Evolutionary conservation across 2,113 vertebrate genomes (phyloP), one percentile per base, ranked within the genome.

Genomic region (Cyprinodon tularosa): DNA sequence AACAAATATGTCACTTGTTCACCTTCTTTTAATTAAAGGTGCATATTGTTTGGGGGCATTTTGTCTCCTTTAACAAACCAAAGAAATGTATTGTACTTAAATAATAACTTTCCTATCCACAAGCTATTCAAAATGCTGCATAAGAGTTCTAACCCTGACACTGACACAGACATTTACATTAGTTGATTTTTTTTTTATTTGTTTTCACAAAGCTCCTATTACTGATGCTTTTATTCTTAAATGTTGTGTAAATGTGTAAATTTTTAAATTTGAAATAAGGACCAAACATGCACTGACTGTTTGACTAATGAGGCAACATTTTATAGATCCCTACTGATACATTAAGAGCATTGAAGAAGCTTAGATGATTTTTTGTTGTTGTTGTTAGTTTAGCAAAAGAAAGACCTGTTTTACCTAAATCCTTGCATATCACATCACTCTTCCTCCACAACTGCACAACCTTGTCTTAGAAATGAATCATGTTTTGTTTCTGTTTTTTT

Each of bases 401-500:
- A 48, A 48, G 60, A 47, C 22, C 11, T 1, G 3, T 65, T 69
- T 57, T 10, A 3, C 48, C 53, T 10, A n/a, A 22, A 11, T 4
- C 6, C 12, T 6, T 40, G 20, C 14, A 13, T 40, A 57, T 77
- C 63, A 59, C 53, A 40, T 11, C 50, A 72, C 20, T 39, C 15
- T 74, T 70, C 29, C 36, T 71, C 39, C 68, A 65, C 61, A 59
- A 44, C 65, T 57, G 67, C 44, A 57, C 2, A 60, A 50, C 65
- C 67, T 60, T 81, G 78, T 76, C 60, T 79, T 38, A 12, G 71
- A 66, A 71, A 72, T 86, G 83, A 84, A 88, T 88, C 79, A 64
- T 61, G 73, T 63, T 77, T 66, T 57, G 75, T 76, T 73, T 65
- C 81, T 83, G 71, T 77, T 78, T 72, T 83, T 84, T 75, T 70